A percentile compares a stretch with the other conserved stretches of the same genome.
These are phyloP conservation scores for Watsonalla binaria DNA, from an alignment of 2,888 invertebrate species.

Conservation along the genomic window DNA sequence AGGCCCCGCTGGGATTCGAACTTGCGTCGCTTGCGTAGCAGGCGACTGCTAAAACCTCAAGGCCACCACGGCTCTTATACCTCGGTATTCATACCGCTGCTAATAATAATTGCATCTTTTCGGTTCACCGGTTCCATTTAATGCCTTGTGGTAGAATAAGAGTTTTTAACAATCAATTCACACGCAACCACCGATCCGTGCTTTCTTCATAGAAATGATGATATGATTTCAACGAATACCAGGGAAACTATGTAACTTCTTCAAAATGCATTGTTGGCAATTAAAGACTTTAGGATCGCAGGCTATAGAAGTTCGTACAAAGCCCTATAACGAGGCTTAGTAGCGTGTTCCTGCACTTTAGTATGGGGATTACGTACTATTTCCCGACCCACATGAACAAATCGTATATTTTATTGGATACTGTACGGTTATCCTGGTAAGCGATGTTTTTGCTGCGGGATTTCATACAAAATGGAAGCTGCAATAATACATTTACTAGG, in stretches of 20 bases:
- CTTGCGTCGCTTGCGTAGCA: too few species aligned
- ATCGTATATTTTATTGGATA: constrained; percentile 38
- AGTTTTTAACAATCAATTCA: too few species aligned
- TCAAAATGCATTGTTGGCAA: background rate
- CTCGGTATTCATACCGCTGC: too few species aligned
- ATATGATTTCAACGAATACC: too few species aligned
- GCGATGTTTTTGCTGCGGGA: constrained; percentile 27
- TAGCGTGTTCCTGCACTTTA: constrained; percentile 34
- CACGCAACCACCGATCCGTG: too few species aligned
- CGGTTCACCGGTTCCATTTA: too few species aligned
- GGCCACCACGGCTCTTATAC: too few species aligned
- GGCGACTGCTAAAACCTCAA: too few species aligned
- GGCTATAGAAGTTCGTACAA: constrained; percentile 14
- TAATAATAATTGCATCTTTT: too few species aligned
- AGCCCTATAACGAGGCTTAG: constrained; percentile 22
- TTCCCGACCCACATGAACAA: constrained; percentile 34
- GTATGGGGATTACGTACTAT: constrained; percentile 38
- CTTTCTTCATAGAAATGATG: too few species aligned
- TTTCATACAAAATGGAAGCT: constrained; percentile 11
- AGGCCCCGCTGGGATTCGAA: too few species aligned
- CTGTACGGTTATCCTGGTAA: constrained; percentile 32
- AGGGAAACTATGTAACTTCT: background rate
- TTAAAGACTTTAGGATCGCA: constrained; percentile 17
- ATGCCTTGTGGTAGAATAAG: too few species aligned
- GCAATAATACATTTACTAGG: constrained; percentile 25